Evolutionary conservation across 1,140 invertebrate species (phyloP).

Genomic region (honey bee (Apis mellifera)): DNA sequence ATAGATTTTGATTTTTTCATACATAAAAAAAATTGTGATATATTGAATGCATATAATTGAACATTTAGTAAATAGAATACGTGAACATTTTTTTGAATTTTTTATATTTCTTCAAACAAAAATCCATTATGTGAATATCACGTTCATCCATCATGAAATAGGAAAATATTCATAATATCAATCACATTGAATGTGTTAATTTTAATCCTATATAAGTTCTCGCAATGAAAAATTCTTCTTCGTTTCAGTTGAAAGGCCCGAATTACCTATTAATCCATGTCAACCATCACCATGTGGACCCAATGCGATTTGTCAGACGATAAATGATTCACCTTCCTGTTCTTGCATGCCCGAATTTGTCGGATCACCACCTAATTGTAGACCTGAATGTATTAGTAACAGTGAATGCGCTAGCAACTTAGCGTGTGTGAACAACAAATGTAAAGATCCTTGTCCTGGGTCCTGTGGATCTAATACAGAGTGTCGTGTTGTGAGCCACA

Average conservation of each 20-base stretch:
- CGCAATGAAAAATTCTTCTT: too few species aligned
- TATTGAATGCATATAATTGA: too few species aligned
- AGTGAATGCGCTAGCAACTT: conserved; percentile 84
- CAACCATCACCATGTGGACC: conserved; percentile 87
- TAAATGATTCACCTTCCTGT: conserved; percentile 84
- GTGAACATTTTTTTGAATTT: too few species aligned
- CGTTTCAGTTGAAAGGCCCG: conserved; percentile 64
- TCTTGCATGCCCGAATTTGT: conserved; percentile 84
- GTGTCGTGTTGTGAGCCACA: conserved; percentile 85
- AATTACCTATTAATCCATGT: conserved; percentile 47
- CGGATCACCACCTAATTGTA: conserved; percentile 85
- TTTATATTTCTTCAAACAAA: too few species aligned
- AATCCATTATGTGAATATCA: too few species aligned
- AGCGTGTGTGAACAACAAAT: conserved; percentile 87
- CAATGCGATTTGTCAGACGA: conserved; percentile 85
- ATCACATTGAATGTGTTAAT: too few species aligned
- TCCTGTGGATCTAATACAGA: conserved; percentile 85
- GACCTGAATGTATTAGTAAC: conserved; percentile 83
- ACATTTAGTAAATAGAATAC: too few species aligned
- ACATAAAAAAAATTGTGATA: too few species aligned
- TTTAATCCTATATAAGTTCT: too few species aligned
- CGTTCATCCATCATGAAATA: too few species aligned
- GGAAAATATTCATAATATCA: too few species aligned
- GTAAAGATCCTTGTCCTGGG: conserved; percentile 86
- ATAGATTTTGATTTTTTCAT: too few species aligned